Evolutionary conservation across 2,113 vertebrate genomes (phyloP).

Genomic region (Saguinus midas): DNA sequence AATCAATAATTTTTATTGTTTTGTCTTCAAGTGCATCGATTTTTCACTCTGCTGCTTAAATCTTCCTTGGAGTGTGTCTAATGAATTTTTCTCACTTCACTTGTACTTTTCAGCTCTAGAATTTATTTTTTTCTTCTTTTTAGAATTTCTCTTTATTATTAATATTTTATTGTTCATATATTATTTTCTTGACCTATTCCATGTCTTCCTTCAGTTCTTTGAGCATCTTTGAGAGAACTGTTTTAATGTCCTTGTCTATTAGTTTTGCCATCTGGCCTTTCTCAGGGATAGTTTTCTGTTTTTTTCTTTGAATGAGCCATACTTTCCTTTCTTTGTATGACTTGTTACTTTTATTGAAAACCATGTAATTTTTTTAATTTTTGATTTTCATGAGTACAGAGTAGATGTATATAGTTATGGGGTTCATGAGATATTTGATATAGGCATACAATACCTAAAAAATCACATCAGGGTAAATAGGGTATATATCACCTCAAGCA

Average conservation of each 20-base stretch:
- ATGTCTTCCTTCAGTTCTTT: background rate
- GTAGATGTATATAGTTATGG: too few species aligned
- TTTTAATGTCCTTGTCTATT: background rate
- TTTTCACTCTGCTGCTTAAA: background rate
- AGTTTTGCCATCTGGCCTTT: background rate
- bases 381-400: too few species aligned
- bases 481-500: too few species aligned
- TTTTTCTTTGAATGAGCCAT: background rate
- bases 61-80: background rate
- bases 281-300: background rate
- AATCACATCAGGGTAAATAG: too few species aligned
- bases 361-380: too few species aligned
- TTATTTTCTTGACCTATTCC: background rate
- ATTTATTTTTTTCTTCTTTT: background rate
- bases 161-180: background rate
- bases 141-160: background rate
- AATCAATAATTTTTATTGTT: background rate
- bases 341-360: background rate
- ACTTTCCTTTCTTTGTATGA: background rate
- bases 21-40: background rate
- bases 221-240: background rate
- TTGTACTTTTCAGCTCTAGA: background rate
- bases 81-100: background rate
- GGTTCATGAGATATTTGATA: too few species aligned
- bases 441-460: too few species aligned